A percentile compares a stretch with the other conserved stretches of the same genome.
These are phyloP conservation scores for Muscina levida DNA, from an alignment of 2,888 invertebrate species.

Conservation along the genomic window DNA sequence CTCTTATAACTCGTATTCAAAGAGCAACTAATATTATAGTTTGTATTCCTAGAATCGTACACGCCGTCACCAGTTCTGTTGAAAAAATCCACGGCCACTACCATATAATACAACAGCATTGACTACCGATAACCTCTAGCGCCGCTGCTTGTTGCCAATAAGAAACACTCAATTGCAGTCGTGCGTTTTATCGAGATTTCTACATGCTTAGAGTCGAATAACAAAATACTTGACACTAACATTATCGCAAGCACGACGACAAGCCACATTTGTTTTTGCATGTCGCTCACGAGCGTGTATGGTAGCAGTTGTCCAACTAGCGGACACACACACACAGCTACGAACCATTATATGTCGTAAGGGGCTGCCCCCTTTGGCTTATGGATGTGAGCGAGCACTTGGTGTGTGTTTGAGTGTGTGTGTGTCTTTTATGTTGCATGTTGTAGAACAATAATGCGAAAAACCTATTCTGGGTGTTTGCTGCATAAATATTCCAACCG, in stretches of 20 bases:
- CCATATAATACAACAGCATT: no score
- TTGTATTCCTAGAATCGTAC: no score
- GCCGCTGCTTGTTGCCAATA: not conserved
- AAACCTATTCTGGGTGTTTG: constrained; percentile 36
- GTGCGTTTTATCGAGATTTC: constrained; percentile 15
- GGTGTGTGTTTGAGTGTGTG: not conserved
- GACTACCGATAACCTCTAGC: not conserved
- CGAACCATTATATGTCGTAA: not conserved
- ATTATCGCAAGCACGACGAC: constrained; percentile 27
- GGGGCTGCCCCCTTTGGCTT: no score
- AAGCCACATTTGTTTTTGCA: constrained; percentile 22
- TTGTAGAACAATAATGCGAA: constrained; percentile 41
- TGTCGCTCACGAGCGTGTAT: not conserved
- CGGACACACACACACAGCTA: not conserved
- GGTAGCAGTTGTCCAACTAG: not conserved
- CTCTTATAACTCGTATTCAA: no score
- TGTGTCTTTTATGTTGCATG: not conserved
- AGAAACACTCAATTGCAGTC: not conserved
- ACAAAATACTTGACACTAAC: constrained; percentile 49
- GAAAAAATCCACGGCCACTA: no score
- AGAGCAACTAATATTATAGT: no score
- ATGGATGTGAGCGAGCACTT: no score
- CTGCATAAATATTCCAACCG: constrained; percentile 33
- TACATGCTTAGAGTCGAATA: constrained; percentile 21
- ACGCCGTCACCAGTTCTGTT: no score